A percentile compares a stretch with the other conserved stretches of the same genome.
Evolutionary conservation across 2,113 vertebrate genomes (phyloP).

Genomic region (Ammospiza nelsoni): DNA sequence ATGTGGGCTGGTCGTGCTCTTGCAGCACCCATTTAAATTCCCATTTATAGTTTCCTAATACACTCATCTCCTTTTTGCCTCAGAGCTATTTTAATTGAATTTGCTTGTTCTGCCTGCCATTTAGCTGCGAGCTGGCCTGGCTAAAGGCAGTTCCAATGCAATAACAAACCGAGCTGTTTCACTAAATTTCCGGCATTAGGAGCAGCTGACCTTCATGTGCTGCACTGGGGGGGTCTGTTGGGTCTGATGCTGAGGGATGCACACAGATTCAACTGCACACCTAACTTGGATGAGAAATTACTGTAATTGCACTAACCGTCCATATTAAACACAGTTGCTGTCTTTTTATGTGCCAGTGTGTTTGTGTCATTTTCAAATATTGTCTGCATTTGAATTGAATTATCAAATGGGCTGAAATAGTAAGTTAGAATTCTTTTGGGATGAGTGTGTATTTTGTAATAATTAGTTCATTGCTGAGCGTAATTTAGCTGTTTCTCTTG

Average conservation of each 20-base stretch:
- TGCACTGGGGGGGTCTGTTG: rapidly evolving
- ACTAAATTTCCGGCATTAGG: conserved; percentile 16
- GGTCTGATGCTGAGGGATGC: background rate
- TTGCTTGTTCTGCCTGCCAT: conserved; percentile 30
- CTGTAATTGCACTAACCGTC: background rate
- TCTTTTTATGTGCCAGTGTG: rapidly evolving
- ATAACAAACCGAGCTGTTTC: conserved; percentile 35
- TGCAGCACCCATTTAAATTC: background rate
- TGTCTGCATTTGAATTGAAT: background rate
- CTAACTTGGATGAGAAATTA: background rate
- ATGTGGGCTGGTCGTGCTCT: background rate
- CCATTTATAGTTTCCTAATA: conserved; percentile 27
- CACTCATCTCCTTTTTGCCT: conserved; percentile 27
- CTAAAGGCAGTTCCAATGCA: conserved; percentile 19
- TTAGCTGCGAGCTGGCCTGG: background rate
- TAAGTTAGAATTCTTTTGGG: background rate
- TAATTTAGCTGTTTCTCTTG: background rate
- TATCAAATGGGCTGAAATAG: conserved; percentile 11
- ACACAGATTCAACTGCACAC: rapidly evolving
- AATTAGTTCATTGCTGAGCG: background rate
- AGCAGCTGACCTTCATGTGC: conserved; percentile 39
- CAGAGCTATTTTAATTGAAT: conserved; percentile 53
- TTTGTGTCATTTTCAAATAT: background rate
- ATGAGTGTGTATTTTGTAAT: background rate
- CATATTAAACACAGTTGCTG: background rate